These are phyloP conservation scores for Napeogenes inachia DNA, from an alignment of 2,888 invertebrate species.

Conservation along the genomic window DNA sequence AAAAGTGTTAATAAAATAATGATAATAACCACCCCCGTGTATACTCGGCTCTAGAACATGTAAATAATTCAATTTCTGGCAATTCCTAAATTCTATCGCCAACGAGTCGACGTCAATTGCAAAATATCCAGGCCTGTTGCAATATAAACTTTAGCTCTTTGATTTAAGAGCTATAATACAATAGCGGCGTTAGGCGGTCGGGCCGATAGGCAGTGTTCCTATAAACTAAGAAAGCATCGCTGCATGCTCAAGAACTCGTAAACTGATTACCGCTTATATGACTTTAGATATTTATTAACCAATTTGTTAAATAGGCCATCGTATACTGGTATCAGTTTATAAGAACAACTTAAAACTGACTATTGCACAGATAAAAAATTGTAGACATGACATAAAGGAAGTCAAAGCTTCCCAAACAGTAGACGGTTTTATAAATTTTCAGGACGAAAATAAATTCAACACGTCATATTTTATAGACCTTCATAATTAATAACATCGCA, in stretches of 20 bases:
- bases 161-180: constrained; percentile 18
- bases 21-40: constrained; percentile 19
- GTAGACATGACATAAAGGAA: not conserved
- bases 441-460: constrained; percentile 32
- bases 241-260: constrained; percentile 21
- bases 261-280: constrained; percentile 21
- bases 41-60: constrained; percentile 22
- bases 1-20: constrained; percentile 26
- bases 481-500: constrained; percentile 23
- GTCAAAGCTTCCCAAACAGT: not conserved
- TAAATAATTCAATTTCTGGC: constrained; percentile 25
- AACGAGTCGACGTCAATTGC: constrained; percentile 32
- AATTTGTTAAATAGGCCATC: not conserved
- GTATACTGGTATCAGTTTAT: not conserved
- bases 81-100: constrained; percentile 35
- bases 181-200: constrained; percentile 13
- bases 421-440: constrained; percentile 34
- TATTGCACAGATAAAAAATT: not conserved
- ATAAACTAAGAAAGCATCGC: constrained; percentile 27
- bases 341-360: not conserved
- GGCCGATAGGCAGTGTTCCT: constrained; percentile 25
- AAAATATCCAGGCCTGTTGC: constrained; percentile 30
- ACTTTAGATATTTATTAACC: constrained; percentile 8
- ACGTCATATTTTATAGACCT: constrained; percentile 21
- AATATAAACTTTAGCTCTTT: constrained; percentile 26